These are phyloP conservation scores for Antheraea yamamai DNA, from an alignment of 2,888 invertebrate genomes.

Conservation along the genomic window DNA sequence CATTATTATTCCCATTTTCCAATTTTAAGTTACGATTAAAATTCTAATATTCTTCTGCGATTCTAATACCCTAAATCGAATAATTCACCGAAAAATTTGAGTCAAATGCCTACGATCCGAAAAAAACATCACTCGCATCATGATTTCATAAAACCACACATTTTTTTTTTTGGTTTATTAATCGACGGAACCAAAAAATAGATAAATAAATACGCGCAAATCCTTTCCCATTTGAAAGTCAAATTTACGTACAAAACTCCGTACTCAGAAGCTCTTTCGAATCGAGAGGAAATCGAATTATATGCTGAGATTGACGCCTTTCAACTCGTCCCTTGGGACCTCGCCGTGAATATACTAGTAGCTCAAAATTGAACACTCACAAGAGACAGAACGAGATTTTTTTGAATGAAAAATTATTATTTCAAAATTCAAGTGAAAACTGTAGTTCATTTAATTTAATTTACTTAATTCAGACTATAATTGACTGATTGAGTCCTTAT, in stretches of 20 bases:
- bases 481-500: too few species aligned
- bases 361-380: not conserved
- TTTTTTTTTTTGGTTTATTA: not conserved
- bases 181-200: not conserved
- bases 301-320: slow-evolving; percentile 12
- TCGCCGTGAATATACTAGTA: slow-evolving; percentile 14
- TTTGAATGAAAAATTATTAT: not conserved
- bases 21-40: too few species aligned
- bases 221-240: slow-evolving; percentile 13
- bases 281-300: slow-evolving; percentile 15
- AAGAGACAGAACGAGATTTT: not conserved
- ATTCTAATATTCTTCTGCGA: too few species aligned
- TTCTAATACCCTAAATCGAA: too few species aligned
- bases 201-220: not conserved
- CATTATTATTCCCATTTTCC: too few species aligned
- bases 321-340: slow-evolving; percentile 10
- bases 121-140: too few species aligned
- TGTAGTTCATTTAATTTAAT: too few species aligned
- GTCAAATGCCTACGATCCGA: too few species aligned
- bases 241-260: slow-evolving; percentile 11
- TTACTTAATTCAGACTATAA: too few species aligned
- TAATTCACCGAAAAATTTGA: too few species aligned
- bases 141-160: too few species aligned
- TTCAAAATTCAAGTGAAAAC: not conserved
- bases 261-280: slow-evolving; percentile 2